Conservation (phyloP, 1,140 invertebrate genomes). For the Calliphora vicina region DNA sequence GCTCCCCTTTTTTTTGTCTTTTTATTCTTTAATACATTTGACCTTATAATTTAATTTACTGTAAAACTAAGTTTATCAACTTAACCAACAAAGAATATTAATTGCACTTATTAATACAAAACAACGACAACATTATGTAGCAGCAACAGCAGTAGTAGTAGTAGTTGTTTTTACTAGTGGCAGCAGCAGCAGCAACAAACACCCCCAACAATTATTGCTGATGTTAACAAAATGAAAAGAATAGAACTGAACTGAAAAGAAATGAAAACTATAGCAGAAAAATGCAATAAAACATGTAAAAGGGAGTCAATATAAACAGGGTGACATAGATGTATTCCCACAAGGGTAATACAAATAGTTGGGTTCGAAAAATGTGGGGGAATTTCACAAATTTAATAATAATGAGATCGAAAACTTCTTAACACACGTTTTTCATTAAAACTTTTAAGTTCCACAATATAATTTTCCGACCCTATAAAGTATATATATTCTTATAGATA, state of each 20-base stretch:
- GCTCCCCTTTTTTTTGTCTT: background rate
- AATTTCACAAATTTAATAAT: too few relatives aligned
- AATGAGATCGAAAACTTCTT: too few relatives aligned
- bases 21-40: background rate
- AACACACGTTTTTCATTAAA: too few relatives aligned
- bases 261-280: background rate
- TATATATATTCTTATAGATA: too few relatives aligned
- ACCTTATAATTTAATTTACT: background rate
- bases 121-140: background rate
- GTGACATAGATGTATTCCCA: background rate
- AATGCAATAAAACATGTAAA: background rate
- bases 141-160: background rate
- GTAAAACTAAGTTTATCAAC: conserved; percentile 1
- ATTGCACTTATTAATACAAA: conserved; percentile 1
- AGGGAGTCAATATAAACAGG: background rate
- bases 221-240: background rate
- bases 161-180: too few relatives aligned
- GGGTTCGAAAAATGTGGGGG: too few relatives aligned
- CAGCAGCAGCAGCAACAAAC: background rate
- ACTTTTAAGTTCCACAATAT: too few relatives aligned
- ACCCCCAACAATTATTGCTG: background rate
- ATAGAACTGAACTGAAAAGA: background rate
- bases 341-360: too few relatives aligned
- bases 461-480: too few relatives aligned
- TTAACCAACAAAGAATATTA: conserved; percentile 17